Percentiles rank a stretch among this genome's conserved stretches.
Evolutionary conservation across 2,113 vertebrate genomes (phyloP).

Genomic region (Acanthisitta chloris): DNA sequence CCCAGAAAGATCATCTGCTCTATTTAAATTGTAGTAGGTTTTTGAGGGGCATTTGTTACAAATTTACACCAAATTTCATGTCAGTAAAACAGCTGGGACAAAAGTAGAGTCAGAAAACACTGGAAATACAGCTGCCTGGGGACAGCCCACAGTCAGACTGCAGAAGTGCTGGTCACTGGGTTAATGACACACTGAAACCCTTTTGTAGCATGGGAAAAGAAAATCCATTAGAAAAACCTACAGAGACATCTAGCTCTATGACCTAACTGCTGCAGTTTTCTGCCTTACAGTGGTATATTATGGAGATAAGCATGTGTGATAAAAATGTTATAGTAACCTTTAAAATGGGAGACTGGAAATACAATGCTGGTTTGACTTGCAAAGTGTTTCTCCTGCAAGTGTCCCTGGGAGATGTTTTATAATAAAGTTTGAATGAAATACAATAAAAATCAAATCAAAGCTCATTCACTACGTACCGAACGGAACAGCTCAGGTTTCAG

Average conservation of each 20-base stretch:
- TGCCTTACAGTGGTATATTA: not conserved
- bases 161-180: conserved; percentile 36
- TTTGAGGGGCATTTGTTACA: not conserved
- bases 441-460: conserved; percentile 50
- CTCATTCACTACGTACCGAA: conserved; percentile 20
- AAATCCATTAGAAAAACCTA: conserved; percentile 32
- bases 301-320: not conserved
- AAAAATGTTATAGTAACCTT: conserved; percentile 5
- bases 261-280: not conserved
- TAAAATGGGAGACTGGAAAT: not conserved
- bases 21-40: not conserved
- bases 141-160: not conserved
- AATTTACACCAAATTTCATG: not conserved
- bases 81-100: not conserved
- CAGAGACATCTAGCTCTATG: conserved; percentile 42
- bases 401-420: conserved; percentile 52
- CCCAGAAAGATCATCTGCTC: not conserved
- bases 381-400: conserved; percentile 4
- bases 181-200: conserved; percentile 31
- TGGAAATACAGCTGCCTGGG: not conserved
- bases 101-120: not conserved
- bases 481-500: conserved; percentile 24
- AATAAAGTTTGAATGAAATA: conserved; percentile 40
- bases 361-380: not conserved
- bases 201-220: not conserved